These are phyloP conservation scores for Anguilla pacifica DNA, from an alignment of 2,797 vertebrate species.

Conservation along the genomic window DNA sequence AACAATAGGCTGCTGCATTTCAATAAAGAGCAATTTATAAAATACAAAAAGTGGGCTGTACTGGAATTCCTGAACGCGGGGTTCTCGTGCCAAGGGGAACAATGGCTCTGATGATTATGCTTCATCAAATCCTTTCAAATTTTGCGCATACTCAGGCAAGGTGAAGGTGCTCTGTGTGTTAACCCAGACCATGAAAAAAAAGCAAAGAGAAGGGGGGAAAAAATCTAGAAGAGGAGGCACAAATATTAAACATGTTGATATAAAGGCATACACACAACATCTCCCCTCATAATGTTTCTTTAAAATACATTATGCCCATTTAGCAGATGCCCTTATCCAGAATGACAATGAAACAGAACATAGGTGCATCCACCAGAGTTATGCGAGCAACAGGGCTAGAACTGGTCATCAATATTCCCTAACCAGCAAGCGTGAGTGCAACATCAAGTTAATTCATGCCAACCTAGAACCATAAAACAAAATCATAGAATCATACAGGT, in stretches of 20 bases:
- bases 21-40: conserved; percentile 10
- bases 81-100: not conserved
- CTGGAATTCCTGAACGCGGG: not conserved
- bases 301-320: not conserved
- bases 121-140: not conserved
- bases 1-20: conserved; percentile 27
- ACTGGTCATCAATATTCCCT: no score
- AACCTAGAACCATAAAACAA: not conserved
- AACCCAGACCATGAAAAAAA: not conserved
- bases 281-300: not conserved
- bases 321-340: no score
- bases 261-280: not conserved
- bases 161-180: not conserved
- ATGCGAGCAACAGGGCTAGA: no score
- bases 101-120: not conserved
- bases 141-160: not conserved
- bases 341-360: no score
- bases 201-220: not conserved
- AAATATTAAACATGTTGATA: not conserved
- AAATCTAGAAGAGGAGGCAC: no score
- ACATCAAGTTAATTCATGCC: not conserved
- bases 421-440: no score
- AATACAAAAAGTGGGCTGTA: not conserved
- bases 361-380: no score
- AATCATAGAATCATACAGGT: not conserved